Percentiles rank a stretch among this genome's conserved stretches.
Evolutionary conservation across 2,113 vertebrate species (phyloP).

Genomic region (Coryphaenoides rupestris): DNA sequence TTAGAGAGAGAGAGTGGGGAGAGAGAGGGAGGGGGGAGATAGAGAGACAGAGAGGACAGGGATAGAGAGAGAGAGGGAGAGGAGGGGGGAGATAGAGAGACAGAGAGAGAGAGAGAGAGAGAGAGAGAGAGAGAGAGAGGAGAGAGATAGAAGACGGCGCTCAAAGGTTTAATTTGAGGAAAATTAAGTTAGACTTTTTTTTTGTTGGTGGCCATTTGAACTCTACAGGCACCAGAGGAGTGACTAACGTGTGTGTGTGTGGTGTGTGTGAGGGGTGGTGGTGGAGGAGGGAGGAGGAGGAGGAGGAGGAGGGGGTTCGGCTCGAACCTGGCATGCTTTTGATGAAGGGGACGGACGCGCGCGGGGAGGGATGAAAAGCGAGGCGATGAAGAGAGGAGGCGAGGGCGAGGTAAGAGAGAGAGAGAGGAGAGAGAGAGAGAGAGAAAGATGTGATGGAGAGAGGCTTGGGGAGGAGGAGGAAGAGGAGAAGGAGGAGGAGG

Average conservation of each 20-base stretch:
- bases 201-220: no score
- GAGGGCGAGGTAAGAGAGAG: background rate
- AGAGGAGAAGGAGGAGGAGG: slow-evolving; percentile 34
- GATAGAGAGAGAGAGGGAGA: no score
- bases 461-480: slow-evolving; percentile 42
- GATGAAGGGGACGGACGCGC: background rate
- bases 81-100: background rate
- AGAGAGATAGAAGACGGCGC: background rate
- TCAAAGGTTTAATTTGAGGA: background rate
- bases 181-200: background rate
- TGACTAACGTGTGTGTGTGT: background rate
- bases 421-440: slow-evolving; percentile 56
- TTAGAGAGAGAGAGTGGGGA: background rate
- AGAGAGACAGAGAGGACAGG: background rate
- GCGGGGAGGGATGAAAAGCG: slow-evolving; percentile 8
- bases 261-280: background rate
- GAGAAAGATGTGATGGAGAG: slow-evolving; percentile 39
- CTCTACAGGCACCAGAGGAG: background rate
- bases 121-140: background rate
- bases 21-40: background rate
- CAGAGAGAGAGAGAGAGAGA: no score
- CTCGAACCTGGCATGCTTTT: no score
- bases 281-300: background rate
- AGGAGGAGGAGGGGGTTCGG: background rate
- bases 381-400: slow-evolving; percentile 54